These are phyloP conservation scores for Phocoena sinus DNA, from an alignment of 2,113 vertebrate species.

Conservation along the genomic window DNA sequence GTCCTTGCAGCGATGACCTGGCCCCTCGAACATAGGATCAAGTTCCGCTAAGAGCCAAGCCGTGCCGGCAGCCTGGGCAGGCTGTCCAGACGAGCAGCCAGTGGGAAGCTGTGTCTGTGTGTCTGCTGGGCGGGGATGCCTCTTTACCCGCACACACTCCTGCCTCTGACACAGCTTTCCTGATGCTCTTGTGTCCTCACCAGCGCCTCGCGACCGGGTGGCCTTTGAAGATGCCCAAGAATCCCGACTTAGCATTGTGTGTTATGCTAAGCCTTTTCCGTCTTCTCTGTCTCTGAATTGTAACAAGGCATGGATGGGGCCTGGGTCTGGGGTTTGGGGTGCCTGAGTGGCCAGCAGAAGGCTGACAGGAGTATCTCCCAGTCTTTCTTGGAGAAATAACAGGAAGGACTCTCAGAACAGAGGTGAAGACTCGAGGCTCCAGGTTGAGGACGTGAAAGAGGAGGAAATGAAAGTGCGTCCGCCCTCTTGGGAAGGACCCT, in stretches of 20 bases:
- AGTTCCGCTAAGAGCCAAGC: neutral
- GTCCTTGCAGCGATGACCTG: neutral
- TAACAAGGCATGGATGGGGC: accelerated
- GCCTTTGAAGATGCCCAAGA: neutral
- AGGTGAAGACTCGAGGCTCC: accelerated
- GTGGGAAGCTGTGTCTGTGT: neutral
- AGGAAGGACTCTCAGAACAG: neutral
- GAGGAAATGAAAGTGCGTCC: accelerated
- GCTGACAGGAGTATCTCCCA: neutral
- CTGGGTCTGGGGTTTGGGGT: no score
- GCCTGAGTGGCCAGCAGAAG: neutral
- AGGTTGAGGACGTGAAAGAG: neutral
- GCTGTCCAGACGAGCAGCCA: neutral
- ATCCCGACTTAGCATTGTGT: neutral
- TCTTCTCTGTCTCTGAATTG: neutral
- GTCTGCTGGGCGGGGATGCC: neutral
- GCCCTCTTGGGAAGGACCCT: neutral
- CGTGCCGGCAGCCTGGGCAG: neutral
- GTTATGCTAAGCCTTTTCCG: accelerated
- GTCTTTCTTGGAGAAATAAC: neutral
- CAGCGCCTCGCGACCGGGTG: neutral
- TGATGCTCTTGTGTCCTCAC: neutral
- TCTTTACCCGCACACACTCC: neutral
- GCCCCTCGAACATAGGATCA: neutral
- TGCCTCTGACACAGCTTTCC: neutral